Base-by-base conservation (phyloP, 2,888 invertebrate species). In the Apodemia mormo region DNA sequence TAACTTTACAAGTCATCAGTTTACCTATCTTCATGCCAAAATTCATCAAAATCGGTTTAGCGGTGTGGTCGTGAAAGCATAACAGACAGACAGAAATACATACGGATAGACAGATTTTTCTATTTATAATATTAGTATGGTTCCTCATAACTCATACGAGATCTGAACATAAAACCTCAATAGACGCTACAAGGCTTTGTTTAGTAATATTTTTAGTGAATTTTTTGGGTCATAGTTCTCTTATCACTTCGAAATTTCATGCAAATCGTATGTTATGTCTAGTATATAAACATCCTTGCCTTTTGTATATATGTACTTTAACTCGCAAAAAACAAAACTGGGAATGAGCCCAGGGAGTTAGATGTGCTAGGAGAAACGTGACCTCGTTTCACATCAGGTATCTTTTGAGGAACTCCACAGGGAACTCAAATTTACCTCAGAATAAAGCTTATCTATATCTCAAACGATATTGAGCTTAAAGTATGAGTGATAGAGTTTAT, bases 311-410 rank as follows among this genome's bases (percentile, higher is more conserved):
- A 49, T 49, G 49, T 49, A 49, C 4, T 49, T 49, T 4, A 45
- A 10, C 1, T 14, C 12, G 8, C 12, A 49, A 52, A n/a, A n/a
- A n/a, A 7, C 7, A 7, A 52, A n/a, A 52, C n/a, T 52, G 49
- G 14, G n/a, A 7, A 52, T n/a, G 5, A 5, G 52, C 52, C 52
- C 2, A 1, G 52, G 52, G n/a, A 52, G 2, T 52, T n/a, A 52
- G 7, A 52, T 49, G 49, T 52, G 7, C 52, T 52, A n/a, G n/a
- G n/a, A 52, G 52, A 52, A 7, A n/a, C 52, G 2, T 52, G 52
- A 52, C 52, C 52, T 52, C n/a, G n/a, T 52, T 52, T 52, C n/a
- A n/a, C 52, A n/a, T 52, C 52, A n/a, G 52, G 52, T 52, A 52
- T 52, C 52, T 52, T 49, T 52, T n/a, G 52, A n/a, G 52, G 52